Conservation (phyloP, 1,140 invertebrate species). For the Sminthurinus signatus region DNA sequence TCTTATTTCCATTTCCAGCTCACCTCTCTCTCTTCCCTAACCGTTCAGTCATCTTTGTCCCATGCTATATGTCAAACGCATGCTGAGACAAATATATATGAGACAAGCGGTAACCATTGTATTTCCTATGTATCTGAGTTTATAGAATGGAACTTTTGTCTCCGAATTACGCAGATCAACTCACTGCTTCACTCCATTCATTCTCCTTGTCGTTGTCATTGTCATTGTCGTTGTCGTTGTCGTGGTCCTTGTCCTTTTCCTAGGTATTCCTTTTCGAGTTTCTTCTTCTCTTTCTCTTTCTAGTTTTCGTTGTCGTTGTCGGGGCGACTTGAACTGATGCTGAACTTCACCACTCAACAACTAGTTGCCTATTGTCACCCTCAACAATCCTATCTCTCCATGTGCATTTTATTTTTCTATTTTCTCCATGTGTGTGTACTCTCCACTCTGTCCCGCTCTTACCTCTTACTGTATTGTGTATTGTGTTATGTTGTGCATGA, state of each 20-base stretch:
- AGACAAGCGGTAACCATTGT: slow-evolving; percentile 29
- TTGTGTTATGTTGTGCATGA: no score
- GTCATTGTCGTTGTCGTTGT: no score
- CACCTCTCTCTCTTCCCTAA: neutral
- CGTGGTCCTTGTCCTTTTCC: no score
- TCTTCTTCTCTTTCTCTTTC: neutral
- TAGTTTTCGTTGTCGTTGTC: neutral
- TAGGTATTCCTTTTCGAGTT: no score
- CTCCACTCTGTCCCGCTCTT: no score
- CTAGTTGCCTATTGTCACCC: slow-evolving; percentile 1
- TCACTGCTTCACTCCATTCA: neutral
- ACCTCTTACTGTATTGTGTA: no score
- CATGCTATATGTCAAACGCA: slow-evolving; percentile 33
- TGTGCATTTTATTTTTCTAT: no score
- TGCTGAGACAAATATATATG: slow-evolving; percentile 34
- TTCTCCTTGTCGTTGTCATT: no score
- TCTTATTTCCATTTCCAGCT: neutral
- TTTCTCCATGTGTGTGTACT: no score
- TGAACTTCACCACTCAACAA: slow-evolving; percentile 7
- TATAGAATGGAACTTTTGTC: slow-evolving; percentile 25
- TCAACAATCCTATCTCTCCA: neutral
- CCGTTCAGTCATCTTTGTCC: slow-evolving; percentile 36
- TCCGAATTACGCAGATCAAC: slow-evolving; percentile 34
- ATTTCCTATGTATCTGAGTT: slow-evolving; percentile 13
- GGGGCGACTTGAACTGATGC: slow-evolving; percentile 14